A percentile compares a stretch with the other conserved stretches of the same genome.
Conservation (phyloP, 2,797 vertebrate genomes). For the Falco cherrug region DNA sequence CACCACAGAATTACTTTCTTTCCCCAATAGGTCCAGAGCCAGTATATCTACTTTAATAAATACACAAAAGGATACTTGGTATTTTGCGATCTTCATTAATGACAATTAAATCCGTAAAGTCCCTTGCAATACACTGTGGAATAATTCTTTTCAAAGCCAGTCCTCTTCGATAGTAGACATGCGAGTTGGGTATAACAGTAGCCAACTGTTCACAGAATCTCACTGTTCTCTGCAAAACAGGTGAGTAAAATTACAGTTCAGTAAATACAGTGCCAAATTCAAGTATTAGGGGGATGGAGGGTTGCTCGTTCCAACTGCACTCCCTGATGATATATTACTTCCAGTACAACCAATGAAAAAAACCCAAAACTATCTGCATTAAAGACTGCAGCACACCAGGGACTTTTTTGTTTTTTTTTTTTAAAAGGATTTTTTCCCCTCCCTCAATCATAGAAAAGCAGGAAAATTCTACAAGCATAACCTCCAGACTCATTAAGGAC, state of each 20-base stretch:
- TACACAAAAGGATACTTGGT: constrained; percentile 90
- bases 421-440: not conserved
- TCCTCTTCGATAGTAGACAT: constrained; percentile 96
- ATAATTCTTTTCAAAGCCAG: constrained; percentile 94
- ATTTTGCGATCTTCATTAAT: constrained; percentile 94
- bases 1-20: not conserved
- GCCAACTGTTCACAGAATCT: constrained; percentile 92
- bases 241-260: not conserved
- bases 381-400: not conserved
- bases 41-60: not conserved
- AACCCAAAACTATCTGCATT: not conserved
- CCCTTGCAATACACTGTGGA: constrained; percentile 90
- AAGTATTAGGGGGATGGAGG: not conserved
- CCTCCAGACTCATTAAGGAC: not conserved
- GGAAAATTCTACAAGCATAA: not conserved
- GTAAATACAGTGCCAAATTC: not conserved
- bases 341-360: not conserved
- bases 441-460: not conserved
- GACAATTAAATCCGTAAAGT: constrained; percentile 94
- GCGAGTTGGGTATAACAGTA: constrained; percentile 89
- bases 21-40: not conserved
- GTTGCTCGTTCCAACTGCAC: not conserved
- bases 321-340: not conserved
- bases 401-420: not conserved
- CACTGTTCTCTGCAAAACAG: constrained; percentile 88